These are phyloP conservation scores for Oppia nitens DNA, from an alignment of 1,140 invertebrate species.

Conservation along the genomic window DNA sequence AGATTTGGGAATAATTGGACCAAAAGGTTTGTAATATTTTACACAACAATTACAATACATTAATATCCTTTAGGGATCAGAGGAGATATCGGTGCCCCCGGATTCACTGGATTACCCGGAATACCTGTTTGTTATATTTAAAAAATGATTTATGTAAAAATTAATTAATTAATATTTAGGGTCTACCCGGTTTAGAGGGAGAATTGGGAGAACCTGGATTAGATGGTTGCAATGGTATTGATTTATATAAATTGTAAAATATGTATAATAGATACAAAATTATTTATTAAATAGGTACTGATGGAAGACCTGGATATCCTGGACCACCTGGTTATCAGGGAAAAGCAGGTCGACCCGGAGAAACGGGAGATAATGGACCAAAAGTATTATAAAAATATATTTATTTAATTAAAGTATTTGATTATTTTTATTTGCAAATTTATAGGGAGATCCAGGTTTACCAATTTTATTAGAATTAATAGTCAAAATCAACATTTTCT, in stretches of 20 bases:
- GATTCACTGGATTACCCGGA: neutral
- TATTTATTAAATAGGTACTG: neutral
- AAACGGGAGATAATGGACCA: neutral
- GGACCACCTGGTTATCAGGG: neutral
- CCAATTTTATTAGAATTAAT: neutral
- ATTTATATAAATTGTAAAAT: too few species aligned
- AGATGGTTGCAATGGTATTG: constrained; percentile 2
- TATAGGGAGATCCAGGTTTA: neutral
- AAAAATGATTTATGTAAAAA: neutral
- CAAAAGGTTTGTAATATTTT: neutral
- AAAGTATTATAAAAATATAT: too few species aligned
- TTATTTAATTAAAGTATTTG: too few species aligned
- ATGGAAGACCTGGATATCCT: neutral
- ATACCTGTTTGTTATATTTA: neutral
- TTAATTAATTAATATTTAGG: neutral
- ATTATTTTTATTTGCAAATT: too few species aligned
- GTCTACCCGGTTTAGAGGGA: neutral
- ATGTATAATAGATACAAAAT: too few species aligned
- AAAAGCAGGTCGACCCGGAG: neutral
- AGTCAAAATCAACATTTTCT: too few species aligned
- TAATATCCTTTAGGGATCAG: neutral
- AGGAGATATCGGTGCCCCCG: neutral
- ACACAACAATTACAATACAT: neutral
- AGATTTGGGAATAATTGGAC: constrained; percentile 3
- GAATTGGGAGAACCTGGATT: neutral